Evolutionary conservation across 2,113 vertebrate genomes (phyloP).

Genomic region (Spheniscus mendiculus): DNA sequence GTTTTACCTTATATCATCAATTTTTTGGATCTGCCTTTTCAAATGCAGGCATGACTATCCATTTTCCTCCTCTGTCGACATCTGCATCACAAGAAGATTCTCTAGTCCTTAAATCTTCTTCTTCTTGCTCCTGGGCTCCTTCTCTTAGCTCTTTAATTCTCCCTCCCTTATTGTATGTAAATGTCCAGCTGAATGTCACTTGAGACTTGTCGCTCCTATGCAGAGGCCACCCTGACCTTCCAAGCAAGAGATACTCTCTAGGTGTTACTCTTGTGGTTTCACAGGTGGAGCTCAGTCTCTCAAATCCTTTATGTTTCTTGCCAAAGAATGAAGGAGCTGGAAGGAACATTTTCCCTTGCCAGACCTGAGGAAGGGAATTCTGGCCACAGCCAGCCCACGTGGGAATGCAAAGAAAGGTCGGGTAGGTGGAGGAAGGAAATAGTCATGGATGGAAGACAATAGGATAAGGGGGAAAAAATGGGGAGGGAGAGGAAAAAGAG

Average conservation of each 20-base stretch:
- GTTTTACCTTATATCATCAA: not conserved
- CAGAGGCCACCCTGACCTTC: not conserved
- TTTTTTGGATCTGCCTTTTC: not conserved
- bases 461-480: not conserved
- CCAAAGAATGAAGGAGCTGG: not conserved
- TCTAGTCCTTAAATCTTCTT: not conserved
- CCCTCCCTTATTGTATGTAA: not conserved
- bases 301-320: not conserved
- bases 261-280: not conserved
- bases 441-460: not conserved
- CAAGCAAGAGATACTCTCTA: not conserved
- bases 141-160: not conserved
- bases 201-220: not conserved
- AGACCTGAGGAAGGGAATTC: not conserved
- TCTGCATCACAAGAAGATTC: not conserved
- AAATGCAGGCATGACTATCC: not conserved
- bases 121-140: not conserved
- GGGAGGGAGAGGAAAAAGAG: accelerated
- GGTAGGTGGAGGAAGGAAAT: not conserved
- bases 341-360: not conserved
- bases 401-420: not conserved
- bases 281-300: not conserved
- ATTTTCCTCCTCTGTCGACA: not conserved
- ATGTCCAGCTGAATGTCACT: not conserved
- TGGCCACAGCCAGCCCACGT: not conserved